Evolutionary conservation across 2,888 invertebrate species (phyloP).

Genomic region (Melolontha melolontha): DNA sequence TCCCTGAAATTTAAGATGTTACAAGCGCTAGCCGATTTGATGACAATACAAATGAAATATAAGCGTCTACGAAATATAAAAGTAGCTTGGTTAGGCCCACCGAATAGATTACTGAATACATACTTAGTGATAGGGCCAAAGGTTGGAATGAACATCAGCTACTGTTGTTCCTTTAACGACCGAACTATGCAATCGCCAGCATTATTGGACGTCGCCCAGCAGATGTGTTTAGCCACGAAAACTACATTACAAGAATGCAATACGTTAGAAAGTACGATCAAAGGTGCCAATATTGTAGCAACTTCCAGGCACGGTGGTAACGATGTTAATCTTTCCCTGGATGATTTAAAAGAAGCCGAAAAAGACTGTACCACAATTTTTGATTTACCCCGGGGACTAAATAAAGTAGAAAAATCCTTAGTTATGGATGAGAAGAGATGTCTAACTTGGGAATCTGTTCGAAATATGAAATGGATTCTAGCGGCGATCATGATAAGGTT

Average conservation of each 20-base stretch:
- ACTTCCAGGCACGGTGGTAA: constrained; percentile 8
- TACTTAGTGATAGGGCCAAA: constrained; percentile 35
- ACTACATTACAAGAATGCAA: constrained; percentile 30
- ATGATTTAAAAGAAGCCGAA: constrained; percentile 6
- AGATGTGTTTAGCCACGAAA: constrained; percentile 25
- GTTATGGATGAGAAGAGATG: constrained; percentile 19
- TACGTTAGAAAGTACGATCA: constrained; percentile 2
- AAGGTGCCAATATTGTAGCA: constrained; percentile 29
- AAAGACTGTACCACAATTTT: constrained; percentile 22
- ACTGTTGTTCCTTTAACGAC: constrained; percentile 10
- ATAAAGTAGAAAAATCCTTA: constrained; percentile 7
- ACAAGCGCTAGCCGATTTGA: constrained; percentile 32
- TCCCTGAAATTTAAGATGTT: constrained; percentile 11
- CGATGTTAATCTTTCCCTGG: constrained; percentile 16
- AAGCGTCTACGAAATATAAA: constrained; percentile 27
- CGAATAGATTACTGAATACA: constrained; percentile 35
- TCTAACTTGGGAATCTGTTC: constrained; percentile 30
- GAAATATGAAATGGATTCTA: constrained; percentile 39
- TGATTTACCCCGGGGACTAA: constrained; percentile 24
- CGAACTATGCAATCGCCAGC: constrained; percentile 26
- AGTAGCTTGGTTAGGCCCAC: constrained; percentile 36
- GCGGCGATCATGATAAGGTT: constrained; percentile 34
- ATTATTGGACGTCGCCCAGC: constrained; percentile 12
- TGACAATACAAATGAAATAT: constrained; percentile 30
- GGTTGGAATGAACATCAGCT: constrained; percentile 38